These are phyloP conservation scores for Drosophila pseudoananassae DNA, from an alignment of 1,140 invertebrate genomes.

Conservation along the genomic window DNA sequence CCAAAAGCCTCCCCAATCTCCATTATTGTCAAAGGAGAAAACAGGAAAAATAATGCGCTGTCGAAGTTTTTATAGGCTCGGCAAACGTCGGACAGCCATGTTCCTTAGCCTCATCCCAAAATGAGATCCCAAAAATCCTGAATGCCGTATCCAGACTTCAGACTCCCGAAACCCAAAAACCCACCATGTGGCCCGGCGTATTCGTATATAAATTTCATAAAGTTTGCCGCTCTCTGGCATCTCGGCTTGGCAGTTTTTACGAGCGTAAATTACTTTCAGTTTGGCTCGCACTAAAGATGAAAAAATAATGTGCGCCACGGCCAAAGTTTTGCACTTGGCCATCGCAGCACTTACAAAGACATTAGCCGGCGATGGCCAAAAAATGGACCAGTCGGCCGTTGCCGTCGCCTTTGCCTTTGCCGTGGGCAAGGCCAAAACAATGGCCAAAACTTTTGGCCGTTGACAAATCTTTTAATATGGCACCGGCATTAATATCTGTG, in stretches of 20 bases:
- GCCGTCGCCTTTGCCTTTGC: constrained; percentile 34
- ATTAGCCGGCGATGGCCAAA: constrained; percentile 63
- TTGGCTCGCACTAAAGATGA: constrained; percentile 82
- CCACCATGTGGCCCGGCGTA: constrained; percentile 37
- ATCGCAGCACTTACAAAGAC: constrained; percentile 72
- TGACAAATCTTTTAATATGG: constrained; percentile 76
- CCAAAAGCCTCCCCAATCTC: constrained; percentile 13
- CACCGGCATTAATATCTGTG: constrained; percentile 53
- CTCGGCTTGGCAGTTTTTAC: constrained; percentile 77
- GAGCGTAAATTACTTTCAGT: constrained; percentile 83
- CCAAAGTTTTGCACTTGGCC: constrained; percentile 78
- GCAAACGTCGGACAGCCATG: constrained; percentile 36
- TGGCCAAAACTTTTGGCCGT: constrained; percentile 62
- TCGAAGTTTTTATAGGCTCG: constrained; percentile 79
- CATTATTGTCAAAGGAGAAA: constrained; percentile 81
- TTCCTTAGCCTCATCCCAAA: not conserved
- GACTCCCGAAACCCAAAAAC: constrained; percentile 1
- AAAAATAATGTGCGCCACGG: constrained; percentile 80
- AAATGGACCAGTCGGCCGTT: constrained; percentile 39
- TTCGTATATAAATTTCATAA: constrained; percentile 79
- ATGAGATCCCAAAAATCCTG: constrained; percentile 14
- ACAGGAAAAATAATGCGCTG: constrained; percentile 78
- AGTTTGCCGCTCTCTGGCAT: constrained; percentile 70
- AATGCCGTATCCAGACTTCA: not conserved
- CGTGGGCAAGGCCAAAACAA: constrained; percentile 39